These are phyloP conservation scores for Macroglossus sobrinus DNA, from an alignment of 2,113 vertebrate species.

Conservation along the genomic window DNA sequence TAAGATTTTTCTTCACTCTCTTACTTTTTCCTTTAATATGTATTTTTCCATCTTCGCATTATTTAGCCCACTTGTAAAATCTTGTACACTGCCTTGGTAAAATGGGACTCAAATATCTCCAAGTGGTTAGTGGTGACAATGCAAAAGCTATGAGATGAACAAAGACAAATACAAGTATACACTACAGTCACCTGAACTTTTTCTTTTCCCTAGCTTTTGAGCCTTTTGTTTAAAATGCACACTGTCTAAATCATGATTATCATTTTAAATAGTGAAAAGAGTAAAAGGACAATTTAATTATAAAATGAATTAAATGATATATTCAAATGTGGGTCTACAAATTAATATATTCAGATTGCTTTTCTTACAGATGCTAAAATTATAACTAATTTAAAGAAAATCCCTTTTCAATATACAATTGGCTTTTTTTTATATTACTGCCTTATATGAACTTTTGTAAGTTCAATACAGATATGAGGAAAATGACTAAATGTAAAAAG, in stretches of 20 bases:
- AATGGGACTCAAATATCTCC: background rate
- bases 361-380: background rate
- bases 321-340: background rate
- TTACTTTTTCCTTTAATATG: background rate
- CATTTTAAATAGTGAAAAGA: background rate
- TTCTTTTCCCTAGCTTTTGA: background rate
- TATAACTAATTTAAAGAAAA: background rate
- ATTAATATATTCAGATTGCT: background rate
- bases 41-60: background rate
- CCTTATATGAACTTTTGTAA: background rate
- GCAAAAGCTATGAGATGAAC: background rate
- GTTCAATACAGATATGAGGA: background rate
- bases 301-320: slow-evolving; percentile 19
- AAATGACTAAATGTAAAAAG: background rate
- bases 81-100: background rate
- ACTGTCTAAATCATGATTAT: background rate
- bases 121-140: background rate
- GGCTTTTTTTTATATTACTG: background rate
- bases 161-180: background rate
- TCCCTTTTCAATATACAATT: background rate
- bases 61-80: background rate
- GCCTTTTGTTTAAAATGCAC: slow-evolving; percentile 6
- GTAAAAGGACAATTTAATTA: background rate
- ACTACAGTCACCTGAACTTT: background rate
- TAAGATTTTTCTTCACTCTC: background rate